These are phyloP conservation scores for Falcunculus frontatus DNA, from an alignment of 2,113 vertebrate species.

Conservation along the genomic window DNA sequence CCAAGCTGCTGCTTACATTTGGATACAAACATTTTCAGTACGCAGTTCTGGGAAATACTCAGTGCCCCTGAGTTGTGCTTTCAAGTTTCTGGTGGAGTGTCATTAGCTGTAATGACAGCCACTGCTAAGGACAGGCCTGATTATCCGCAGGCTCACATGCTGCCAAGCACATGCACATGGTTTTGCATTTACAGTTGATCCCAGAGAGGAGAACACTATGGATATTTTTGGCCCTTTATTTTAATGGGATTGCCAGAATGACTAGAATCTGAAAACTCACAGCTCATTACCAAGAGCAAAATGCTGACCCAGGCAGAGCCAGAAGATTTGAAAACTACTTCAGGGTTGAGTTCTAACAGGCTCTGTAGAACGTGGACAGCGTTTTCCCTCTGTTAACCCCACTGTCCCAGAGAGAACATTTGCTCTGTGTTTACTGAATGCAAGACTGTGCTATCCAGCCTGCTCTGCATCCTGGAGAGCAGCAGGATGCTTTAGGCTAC, in stretches of 20 bases:
- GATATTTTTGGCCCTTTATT: slow-evolving; percentile 1
- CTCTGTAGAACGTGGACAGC: neutral
- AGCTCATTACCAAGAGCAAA: slow-evolving; percentile 41
- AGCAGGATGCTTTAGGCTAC: neutral
- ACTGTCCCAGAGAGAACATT: neutral
- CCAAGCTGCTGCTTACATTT: neutral
- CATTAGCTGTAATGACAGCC: slow-evolving; percentile 1
- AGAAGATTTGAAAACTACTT: neutral
- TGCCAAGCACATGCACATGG: neutral
- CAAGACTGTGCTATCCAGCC: neutral
- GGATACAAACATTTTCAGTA: neutral
- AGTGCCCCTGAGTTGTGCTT: neutral
- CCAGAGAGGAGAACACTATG: neutral
- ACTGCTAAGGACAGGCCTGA: slow-evolving; percentile 11
- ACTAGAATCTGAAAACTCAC: slow-evolving; percentile 39
- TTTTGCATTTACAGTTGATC: neutral
- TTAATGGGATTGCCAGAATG: slow-evolving; percentile 9
- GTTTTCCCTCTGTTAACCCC: neutral
- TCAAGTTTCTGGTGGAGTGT: neutral
- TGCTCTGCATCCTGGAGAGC: neutral
- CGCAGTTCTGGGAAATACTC: neutral
- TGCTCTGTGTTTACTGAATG: neutral
- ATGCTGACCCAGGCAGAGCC: slow-evolving; percentile 18
- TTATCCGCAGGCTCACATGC: neutral
- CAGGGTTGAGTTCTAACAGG: neutral